These are phyloP conservation scores for Vidua macroura DNA, from an alignment of 2,113 vertebrate species.

Conservation along the genomic window DNA sequence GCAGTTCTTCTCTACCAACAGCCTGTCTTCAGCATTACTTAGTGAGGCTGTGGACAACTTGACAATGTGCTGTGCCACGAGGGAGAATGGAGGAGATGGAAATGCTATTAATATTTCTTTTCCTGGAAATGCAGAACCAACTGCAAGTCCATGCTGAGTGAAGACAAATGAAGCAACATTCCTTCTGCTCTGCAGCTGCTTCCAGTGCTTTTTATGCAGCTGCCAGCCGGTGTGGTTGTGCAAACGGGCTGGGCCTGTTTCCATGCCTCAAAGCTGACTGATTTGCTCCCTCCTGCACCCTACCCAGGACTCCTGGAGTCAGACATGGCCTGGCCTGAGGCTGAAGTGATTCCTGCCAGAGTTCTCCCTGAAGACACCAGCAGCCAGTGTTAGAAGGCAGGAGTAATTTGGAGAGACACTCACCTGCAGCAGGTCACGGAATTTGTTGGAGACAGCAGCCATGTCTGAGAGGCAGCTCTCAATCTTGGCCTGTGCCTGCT, in stretches of 20 bases:
- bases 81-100: not conserved
- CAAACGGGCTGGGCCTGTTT: not conserved
- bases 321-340: not conserved
- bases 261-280: not conserved
- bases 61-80: not conserved
- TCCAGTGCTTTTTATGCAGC: not conserved
- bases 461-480: constrained; percentile 95
- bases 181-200: constrained; percentile 39
- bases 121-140: not conserved
- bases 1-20: not conserved
- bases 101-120: not conserved
- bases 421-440: constrained; percentile 96
- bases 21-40: not conserved
- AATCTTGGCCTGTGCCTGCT: constrained; percentile 90
- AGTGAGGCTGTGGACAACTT: not conserved
- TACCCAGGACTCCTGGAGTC: not conserved
- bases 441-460: constrained; percentile 89
- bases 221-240: not conserved
- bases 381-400: not conserved
- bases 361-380: not conserved
- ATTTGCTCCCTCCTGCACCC: not conserved
- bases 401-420: not conserved
- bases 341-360: not conserved
- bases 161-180: not conserved
- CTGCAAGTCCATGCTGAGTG: not conserved